These are phyloP conservation scores for Silurus lanzhouensis DNA, from an alignment of 2,797 vertebrate genomes.

Conservation along the genomic window DNA sequence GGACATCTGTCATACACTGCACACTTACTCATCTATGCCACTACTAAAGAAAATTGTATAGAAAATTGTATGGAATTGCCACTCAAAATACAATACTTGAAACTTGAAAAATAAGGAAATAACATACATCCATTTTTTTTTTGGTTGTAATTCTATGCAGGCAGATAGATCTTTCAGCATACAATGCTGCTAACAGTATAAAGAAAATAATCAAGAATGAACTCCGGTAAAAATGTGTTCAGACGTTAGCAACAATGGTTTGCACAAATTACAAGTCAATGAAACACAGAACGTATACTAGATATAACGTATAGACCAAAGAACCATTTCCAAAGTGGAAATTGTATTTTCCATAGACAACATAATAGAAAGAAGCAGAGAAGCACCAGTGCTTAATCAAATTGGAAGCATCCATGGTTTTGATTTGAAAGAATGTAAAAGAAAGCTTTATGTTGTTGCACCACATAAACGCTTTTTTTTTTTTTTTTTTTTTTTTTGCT, in stretches of 20 bases:
- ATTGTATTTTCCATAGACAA: neutral
- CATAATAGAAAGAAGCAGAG: neutral
- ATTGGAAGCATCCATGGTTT: neutral
- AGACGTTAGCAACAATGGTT: neutral
- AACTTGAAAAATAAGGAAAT: too few species aligned
- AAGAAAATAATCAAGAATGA: neutral
- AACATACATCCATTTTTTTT: neutral
- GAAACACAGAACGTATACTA: neutral
- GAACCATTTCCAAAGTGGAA: neutral
- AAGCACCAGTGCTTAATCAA: neutral
- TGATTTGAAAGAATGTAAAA: neutral
- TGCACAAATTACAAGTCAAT: neutral
- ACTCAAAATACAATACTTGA: neutral
- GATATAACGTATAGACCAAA: neutral
- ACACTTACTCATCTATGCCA: neutral
- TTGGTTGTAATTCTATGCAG: neutral
- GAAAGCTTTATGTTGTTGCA: neutral
- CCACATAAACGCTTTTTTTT: neutral
- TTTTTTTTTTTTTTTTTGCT: neutral
- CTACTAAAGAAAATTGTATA: neutral
- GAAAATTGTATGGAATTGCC: too few species aligned
- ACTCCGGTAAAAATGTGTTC: neutral
- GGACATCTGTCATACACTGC: neutral
- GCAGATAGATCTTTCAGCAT: neutral
- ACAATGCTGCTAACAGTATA: neutral